A percentile compares a stretch with the other conserved stretches of the same genome.
Evolutionary conservation across 2,888 invertebrate genomes (phyloP).

Genomic region (Hydroisotoma schaefferi): DNA sequence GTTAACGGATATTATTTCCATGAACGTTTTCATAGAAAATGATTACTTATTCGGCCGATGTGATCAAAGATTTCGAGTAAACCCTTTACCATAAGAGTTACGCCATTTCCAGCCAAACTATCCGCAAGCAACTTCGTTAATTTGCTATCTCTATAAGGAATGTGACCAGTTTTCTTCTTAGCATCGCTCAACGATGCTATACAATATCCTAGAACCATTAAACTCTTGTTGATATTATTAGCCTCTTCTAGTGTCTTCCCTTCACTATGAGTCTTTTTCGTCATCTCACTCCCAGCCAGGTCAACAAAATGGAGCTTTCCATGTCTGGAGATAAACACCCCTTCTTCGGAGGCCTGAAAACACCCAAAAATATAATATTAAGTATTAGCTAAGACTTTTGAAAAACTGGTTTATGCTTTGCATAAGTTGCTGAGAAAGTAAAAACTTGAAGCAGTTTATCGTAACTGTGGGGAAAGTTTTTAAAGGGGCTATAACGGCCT

Average conservation of each 20-base stretch:
- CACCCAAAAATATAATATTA: neutral
- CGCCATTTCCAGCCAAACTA: slow-evolving; percentile 88
- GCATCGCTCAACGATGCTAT: slow-evolving; percentile 85
- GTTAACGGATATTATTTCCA: no score
- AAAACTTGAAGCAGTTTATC: no score
- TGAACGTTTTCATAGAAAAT: no score
- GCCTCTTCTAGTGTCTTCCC: slow-evolving; percentile 88
- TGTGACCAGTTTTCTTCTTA: slow-evolving; percentile 75
- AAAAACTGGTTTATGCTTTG: neutral
- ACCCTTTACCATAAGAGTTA: slow-evolving; percentile 90
- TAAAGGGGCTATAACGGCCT: no score
- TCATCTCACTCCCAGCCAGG: slow-evolving; percentile 94
- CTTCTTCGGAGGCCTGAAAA: slow-evolving; percentile 60
- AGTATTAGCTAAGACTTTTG: no score
- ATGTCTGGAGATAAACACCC: slow-evolving; percentile 81
- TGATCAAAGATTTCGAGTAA: no score
- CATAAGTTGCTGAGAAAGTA: neutral
- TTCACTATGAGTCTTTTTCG: slow-evolving; percentile 81
- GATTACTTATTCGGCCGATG: no score
- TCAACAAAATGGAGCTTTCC: slow-evolving; percentile 96
- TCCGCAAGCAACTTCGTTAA: slow-evolving; percentile 89
- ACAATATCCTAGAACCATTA: slow-evolving; percentile 92
- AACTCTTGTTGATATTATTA: slow-evolving; percentile 92
- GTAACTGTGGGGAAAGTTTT: no score
- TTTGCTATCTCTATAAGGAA: slow-evolving; percentile 91